A percentile compares a stretch with the other conserved stretches of the same genome.
Evolutionary conservation across 1,140 invertebrate genomes (phyloP).

Genomic region (Paraescarpia echinospica): DNA sequence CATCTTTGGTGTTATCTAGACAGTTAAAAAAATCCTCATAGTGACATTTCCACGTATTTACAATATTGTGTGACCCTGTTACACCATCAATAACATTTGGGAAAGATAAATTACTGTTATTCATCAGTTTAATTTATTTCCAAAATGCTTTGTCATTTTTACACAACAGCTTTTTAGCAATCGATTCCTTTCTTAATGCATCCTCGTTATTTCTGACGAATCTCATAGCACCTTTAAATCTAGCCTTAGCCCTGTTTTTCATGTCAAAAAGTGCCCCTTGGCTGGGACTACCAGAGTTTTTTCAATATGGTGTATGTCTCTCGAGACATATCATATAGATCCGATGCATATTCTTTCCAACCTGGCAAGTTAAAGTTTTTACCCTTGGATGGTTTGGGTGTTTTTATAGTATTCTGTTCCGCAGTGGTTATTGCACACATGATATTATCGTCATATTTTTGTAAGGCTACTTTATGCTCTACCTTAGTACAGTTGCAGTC

Average conservation of each 20-base stretch:
- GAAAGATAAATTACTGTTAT: not conserved
- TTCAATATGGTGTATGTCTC: not conserved
- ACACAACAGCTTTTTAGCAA: not conserved
- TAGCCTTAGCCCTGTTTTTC: slow-evolving; percentile 17
- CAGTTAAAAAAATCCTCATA: not conserved
- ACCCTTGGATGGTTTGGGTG: slow-evolving; percentile 5
- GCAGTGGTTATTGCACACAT: slow-evolving; percentile 4
- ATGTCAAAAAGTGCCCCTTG: slow-evolving; percentile 1
- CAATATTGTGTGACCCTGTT: not conserved
- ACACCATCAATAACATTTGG: not conserved
- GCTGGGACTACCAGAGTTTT: slow-evolving; percentile 9
- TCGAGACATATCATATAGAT: slow-evolving; percentile 16
- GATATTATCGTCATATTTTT: not conserved
- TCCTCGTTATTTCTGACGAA: slow-evolving; percentile 6
- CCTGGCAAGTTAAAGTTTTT: not conserved
- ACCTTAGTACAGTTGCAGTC: slow-evolving; percentile 10
- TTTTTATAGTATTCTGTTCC: slow-evolving; percentile 7
- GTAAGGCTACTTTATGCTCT: slow-evolving; percentile 10
- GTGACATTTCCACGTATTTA: not conserved
- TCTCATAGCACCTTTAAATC: slow-evolving; percentile 18
- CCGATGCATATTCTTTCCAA: slow-evolving; percentile 16
- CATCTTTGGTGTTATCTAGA: not conserved
- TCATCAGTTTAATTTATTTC: not conserved
- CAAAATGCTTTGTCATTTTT: not conserved
- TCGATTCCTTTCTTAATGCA: slow-evolving; percentile 8